Conservation (phyloP, 2,113 vertebrate species). For the Silurus asotus region DNA sequence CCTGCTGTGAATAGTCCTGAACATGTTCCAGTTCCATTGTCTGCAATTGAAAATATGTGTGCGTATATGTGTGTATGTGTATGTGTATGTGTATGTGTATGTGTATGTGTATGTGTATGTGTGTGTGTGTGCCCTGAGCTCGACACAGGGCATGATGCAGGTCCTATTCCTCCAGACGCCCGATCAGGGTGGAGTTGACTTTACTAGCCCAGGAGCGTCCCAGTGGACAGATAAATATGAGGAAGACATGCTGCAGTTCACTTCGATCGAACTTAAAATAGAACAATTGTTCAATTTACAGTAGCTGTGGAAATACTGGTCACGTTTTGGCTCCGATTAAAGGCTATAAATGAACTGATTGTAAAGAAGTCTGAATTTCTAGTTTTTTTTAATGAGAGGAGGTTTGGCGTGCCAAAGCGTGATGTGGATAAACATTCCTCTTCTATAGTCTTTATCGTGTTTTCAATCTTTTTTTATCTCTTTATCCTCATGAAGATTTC, state of each 20-base stretch:
- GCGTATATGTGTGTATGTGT: slow-evolving; percentile 72
- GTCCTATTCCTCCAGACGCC: slow-evolving; percentile 75
- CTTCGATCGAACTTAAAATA: slow-evolving; percentile 54
- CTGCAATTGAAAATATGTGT: slow-evolving; percentile 81
- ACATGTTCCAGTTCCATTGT: slow-evolving; percentile 81
- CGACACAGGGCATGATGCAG: slow-evolving; percentile 84
- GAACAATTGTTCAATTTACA: slow-evolving; percentile 37
- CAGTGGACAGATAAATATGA: slow-evolving; percentile 76
- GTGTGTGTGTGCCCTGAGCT: slow-evolving; percentile 72
- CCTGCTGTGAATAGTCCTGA: slow-evolving; percentile 73
- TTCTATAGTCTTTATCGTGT: too few relatives aligned
- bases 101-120: slow-evolving; percentile 61
- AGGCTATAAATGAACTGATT: slow-evolving; percentile 4
- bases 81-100: slow-evolving; percentile 72
- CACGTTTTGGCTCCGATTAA: background rate
- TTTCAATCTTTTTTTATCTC: too few relatives aligned
- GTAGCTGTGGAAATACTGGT: background rate
- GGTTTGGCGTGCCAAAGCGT: too few relatives aligned
- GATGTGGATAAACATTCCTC: background rate
- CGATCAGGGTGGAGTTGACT: slow-evolving; percentile 79
- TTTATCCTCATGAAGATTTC: too few relatives aligned
- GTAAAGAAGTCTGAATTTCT: background rate
- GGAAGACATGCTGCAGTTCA: slow-evolving; percentile 65
- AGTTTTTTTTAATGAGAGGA: background rate
- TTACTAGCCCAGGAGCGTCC: slow-evolving; percentile 68